Evolutionary conservation across 2,888 invertebrate species (phyloP).

Genomic region (Pecten maximus): DNA sequence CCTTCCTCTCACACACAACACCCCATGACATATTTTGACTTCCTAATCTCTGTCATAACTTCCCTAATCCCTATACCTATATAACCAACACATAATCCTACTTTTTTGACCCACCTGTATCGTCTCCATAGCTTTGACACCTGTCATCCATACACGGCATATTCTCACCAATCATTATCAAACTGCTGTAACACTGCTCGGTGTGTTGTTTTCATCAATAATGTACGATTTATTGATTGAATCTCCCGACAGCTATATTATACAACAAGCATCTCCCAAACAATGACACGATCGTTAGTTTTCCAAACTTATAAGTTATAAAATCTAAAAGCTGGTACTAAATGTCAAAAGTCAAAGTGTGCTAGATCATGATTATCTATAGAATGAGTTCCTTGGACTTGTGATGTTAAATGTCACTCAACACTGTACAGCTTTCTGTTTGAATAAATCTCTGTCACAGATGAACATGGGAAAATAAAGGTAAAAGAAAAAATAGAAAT

Average conservation of each 20-base stretch:
- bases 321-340: neutral
- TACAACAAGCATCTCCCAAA: neutral
- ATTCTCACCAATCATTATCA: constrained; percentile 6
- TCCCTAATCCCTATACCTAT: neutral
- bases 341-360: neutral
- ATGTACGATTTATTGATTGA: neutral
- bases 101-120: neutral
- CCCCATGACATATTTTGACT: too few relatives aligned
- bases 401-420: too few relatives aligned
- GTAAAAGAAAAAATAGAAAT: too few relatives aligned
- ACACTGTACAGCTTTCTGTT: too few relatives aligned
- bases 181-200: neutral
- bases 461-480: too few relatives aligned
- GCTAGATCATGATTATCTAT: neutral
- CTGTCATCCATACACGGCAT: constrained; percentile 16
- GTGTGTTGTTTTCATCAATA: constrained; percentile 25
- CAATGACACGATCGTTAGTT: neutral
- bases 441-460: too few relatives aligned
- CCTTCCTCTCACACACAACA: too few relatives aligned
- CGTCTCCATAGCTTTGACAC: neutral
- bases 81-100: neutral
- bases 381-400: too few relatives aligned
- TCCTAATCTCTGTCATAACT: too few relatives aligned
- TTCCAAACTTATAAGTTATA: neutral
- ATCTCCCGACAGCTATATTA: neutral